Base-by-base conservation (phyloP, 2,888 invertebrate species). In the Drosophila colorata region DNA sequence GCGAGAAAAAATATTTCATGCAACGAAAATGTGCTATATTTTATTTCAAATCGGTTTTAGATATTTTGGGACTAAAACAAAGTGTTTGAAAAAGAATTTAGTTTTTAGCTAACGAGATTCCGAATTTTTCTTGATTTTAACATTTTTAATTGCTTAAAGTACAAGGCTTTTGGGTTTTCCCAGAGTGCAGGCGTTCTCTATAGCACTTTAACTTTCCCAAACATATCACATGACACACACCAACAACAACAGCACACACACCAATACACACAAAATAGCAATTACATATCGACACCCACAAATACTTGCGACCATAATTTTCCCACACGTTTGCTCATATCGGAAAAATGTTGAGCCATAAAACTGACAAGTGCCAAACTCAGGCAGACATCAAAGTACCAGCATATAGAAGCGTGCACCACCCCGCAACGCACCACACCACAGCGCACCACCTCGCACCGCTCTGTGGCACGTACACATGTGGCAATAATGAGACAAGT, bases 341-440 rank as follows among this genome's bases (percentile, higher is more conserved):
- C 82, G 69, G 60, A 79, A 83, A 78, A 75, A 83, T 78, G 73
- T 70, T 82, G 56, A 69, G 69, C 73, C 75, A 70, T 90, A 88
- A 88, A 90, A 87, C 65, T 82, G 90, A 85, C 90, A 89, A 90
- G 89, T 89, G 90, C 63, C 85, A 77, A 88, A 86, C 82, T 48
- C 70, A 58, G 57, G 68, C 63, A 61, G 69, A 88, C 89, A 85
- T 85, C 85, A 88, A 84, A 88, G 83, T 69, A 31, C 11, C 61
- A 61, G 31, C 14, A 20, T 20, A 40, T 18, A 43, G 28, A 40
- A 40, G 28, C 38, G 52, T 52, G 40, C 58, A 35, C 35, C 23
- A 31, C 48, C 40, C 16, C 38, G 18, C 46, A 41, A 25, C 28
- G 13, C 35, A 25, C 41, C 31, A 16, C 25, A 18, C 35, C 31